phyloP scores from a whole-genome alignment of 1,140 invertebrate species.

The Thaumatotibia leucotreta region DNA sequence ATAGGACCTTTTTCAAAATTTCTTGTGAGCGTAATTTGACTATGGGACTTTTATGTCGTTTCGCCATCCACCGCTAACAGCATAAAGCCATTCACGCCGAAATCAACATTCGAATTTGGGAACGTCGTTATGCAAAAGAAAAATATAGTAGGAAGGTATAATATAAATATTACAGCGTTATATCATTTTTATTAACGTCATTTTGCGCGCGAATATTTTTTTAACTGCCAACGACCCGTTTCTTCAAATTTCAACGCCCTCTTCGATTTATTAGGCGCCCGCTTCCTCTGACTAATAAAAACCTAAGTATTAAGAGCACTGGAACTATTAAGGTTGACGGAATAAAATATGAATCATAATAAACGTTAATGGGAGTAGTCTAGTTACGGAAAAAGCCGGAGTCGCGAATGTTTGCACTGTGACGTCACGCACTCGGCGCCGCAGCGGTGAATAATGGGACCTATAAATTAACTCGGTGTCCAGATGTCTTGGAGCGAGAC shows the following conservation, averaged over 20 bases:
- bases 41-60: conserved; percentile 10
- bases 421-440: conserved; percentile 33
- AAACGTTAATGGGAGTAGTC: conserved; percentile 24
- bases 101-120: not conserved
- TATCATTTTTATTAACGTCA: conserved; percentile 14
- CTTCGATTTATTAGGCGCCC: conserved; percentile 6
- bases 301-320: conserved; percentile 14
- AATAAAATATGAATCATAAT: conserved; percentile 29
- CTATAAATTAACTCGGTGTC: conserved; percentile 40
- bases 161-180: conserved; percentile 1
- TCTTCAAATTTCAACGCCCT: conserved; percentile 15
- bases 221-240: conserved; percentile 5
- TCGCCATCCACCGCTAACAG: conserved; percentile 2
- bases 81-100: conserved; percentile 5
- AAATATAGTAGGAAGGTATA: not conserved
- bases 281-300: conserved; percentile 7
- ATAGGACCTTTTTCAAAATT: conserved; percentile 5
- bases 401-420: conserved; percentile 22
- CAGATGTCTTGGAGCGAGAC: conserved; percentile 37
- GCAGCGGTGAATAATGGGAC: conserved; percentile 32
- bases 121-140: conserved; percentile 13
- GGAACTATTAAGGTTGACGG: conserved; percentile 37
- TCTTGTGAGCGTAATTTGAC: conserved; percentile 16
- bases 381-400: conserved; percentile 25
- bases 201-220: conserved; percentile 14